A percentile compares a stretch with the other conserved stretches of the same genome.
These are phyloP conservation scores for Temnothorax nylanderi DNA, from an alignment of 1,140 invertebrate species.

Conservation along the genomic window DNA sequence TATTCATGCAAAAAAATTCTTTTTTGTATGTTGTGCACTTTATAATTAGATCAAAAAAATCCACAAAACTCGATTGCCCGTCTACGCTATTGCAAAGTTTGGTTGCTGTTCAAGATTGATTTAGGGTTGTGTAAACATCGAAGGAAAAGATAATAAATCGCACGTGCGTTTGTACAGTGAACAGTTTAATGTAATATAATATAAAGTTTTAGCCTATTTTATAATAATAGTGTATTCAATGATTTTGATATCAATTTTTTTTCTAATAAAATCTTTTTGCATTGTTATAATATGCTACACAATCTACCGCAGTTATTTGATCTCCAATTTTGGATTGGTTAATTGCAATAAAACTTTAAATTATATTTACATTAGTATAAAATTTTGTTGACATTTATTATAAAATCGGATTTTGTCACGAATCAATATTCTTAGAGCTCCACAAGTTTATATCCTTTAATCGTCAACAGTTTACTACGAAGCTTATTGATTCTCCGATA, in stretches of 20 bases:
- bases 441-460: neutral
- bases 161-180: slow-evolving; percentile 1
- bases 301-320: neutral
- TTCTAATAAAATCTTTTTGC: neutral
- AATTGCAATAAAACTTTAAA: neutral
- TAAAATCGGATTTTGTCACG: neutral
- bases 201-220: neutral
- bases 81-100: slow-evolving; percentile 75
- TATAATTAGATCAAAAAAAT: neutral
- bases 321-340: neutral
- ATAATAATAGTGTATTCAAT: neutral
- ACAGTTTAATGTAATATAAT: slow-evolving; percentile 61
- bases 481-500: neutral
- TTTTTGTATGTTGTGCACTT: neutral
- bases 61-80: neutral
- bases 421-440: neutral
- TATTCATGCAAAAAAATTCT: neutral
- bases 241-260: neutral
- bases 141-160: slow-evolving; percentile 46
- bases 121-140: slow-evolving; percentile 50
- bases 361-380: neutral
- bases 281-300: neutral
- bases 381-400: neutral
- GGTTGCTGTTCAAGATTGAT: slow-evolving; percentile 71
- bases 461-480: neutral